These are phyloP conservation scores for Callyntrura sp. DNA, from an alignment of 2,888 invertebrate genomes.

Conservation along the genomic window DNA sequence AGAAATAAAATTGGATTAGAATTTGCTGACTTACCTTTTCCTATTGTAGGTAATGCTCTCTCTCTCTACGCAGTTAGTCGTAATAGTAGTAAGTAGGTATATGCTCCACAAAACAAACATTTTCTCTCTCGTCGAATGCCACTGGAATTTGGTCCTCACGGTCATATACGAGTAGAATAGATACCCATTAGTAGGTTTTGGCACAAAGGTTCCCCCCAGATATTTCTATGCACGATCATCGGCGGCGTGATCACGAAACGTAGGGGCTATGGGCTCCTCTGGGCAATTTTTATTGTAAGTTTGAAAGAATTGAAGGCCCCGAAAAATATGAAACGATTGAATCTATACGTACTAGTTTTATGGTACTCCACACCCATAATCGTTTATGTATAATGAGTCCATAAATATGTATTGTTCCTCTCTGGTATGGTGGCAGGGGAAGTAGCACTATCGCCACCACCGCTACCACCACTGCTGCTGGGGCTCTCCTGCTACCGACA, in stretches of 20 bases:
- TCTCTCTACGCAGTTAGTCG: too few relatives aligned
- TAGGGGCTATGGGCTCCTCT: not conserved
- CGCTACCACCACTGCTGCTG: slow-evolving; percentile 3
- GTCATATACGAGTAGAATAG: not conserved
- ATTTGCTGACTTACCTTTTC: slow-evolving; percentile 54
- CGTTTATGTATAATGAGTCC: slow-evolving; percentile 59
- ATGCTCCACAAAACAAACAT: not conserved
- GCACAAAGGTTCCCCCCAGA: not conserved
- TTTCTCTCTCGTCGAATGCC: not conserved
- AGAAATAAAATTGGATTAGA: slow-evolving; percentile 67
- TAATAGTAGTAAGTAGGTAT: not conserved
- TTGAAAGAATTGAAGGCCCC: not conserved
- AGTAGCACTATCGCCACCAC: too few relatives aligned
- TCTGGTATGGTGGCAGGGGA: slow-evolving; percentile 17
- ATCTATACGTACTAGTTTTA: slow-evolving; percentile 31
- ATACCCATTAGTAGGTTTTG: not conserved
- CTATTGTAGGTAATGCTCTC: slow-evolving; percentile 37
- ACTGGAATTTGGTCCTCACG: not conserved
- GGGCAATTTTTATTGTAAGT: not conserved
- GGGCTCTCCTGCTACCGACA: not conserved
- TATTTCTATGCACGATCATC: not conserved
- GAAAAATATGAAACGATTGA: slow-evolving; percentile 36
- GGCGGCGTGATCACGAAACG: not conserved
- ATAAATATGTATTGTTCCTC: slow-evolving; percentile 57
- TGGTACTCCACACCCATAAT: slow-evolving; percentile 48